A percentile compares a stretch with the other conserved stretches of the same genome.
Conservation (phyloP, 2,888 invertebrate species). For the Eupithecia inturbata region DNA sequence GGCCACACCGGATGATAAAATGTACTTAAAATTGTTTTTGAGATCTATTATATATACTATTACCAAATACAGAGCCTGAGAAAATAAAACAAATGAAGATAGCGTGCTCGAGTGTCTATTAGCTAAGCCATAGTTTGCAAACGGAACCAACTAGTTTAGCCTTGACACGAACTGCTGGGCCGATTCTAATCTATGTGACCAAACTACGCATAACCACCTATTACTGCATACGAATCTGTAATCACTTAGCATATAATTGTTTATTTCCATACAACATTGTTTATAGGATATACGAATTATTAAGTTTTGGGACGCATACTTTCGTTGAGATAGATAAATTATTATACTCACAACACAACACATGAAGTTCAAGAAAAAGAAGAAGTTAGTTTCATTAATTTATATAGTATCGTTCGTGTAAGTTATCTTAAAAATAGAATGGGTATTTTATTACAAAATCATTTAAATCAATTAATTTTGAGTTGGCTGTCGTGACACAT, state of each 20-base stretch:
- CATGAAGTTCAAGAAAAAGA: too few relatives aligned
- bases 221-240: slow-evolving; percentile 24
- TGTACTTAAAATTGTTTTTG: neutral
- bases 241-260: neutral
- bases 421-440: neutral
- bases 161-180: slow-evolving; percentile 52
- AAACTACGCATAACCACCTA: slow-evolving; percentile 17
- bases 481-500: neutral
- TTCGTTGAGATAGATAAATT: neutral
- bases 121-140: slow-evolving; percentile 44
- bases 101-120: slow-evolving; percentile 3
- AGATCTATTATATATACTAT: neutral
- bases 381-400: neutral
- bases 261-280: slow-evolving; percentile 9
- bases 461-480: neutral
- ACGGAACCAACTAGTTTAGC: slow-evolving; percentile 50
- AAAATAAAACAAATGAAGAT: slow-evolving; percentile 15
- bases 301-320: slow-evolving; percentile 5
- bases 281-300: slow-evolving; percentile 10
- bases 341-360: neutral
- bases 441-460: neutral
- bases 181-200: slow-evolving; percentile 25
- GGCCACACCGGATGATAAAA: neutral
- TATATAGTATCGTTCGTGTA: neutral
- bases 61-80: slow-evolving; percentile 14